These are phyloP conservation scores for Sarcophaga rosellei DNA, from an alignment of 2,888 invertebrate species.

Conservation along the genomic window DNA sequence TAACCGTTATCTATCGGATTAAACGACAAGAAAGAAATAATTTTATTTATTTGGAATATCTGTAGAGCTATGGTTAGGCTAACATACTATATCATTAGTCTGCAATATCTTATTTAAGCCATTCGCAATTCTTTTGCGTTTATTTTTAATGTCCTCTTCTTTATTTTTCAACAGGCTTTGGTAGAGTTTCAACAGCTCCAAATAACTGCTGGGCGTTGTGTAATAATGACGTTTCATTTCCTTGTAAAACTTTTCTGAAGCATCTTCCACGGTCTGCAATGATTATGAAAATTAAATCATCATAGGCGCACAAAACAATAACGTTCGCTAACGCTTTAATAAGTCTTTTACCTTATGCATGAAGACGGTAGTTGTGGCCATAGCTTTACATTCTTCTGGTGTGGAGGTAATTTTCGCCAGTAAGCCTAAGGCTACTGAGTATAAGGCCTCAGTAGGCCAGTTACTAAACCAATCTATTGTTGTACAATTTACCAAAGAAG, in stretches of 20 bases:
- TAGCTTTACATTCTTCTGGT: constrained; percentile 81
- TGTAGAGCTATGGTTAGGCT: not conserved
- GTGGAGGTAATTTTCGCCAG: constrained; percentile 84
- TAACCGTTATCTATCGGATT: constrained; percentile 85
- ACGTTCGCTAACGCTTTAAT: not conserved
- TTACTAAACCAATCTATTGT: constrained; percentile 97
- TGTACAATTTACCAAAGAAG: constrained; percentile 95
- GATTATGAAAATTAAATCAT: not conserved
- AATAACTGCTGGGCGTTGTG: constrained; percentile 94
- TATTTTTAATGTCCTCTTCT: constrained; percentile 85
- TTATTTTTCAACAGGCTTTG: constrained; percentile 87
- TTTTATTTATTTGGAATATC: too few relatives aligned
- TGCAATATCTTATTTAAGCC: constrained; percentile 84
- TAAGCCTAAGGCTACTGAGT: constrained; percentile 90
- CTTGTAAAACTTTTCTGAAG: constrained; percentile 88
- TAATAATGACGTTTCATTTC: constrained; percentile 94
- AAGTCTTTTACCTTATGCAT: constrained; percentile 85
- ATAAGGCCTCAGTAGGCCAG: constrained; percentile 94
- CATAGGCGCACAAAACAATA: not conserved
- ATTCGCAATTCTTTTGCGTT: constrained; percentile 87
- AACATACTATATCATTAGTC: constrained; percentile 79
- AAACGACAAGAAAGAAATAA: not conserved
- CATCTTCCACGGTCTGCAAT: constrained; percentile 88
- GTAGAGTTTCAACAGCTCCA: constrained; percentile 92
- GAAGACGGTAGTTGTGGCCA: constrained; percentile 86